Evolutionary conservation across 2,797 vertebrate species (phyloP), one percentile per base, ranked within the genome.

Genomic region (Columba guinea): DNA sequence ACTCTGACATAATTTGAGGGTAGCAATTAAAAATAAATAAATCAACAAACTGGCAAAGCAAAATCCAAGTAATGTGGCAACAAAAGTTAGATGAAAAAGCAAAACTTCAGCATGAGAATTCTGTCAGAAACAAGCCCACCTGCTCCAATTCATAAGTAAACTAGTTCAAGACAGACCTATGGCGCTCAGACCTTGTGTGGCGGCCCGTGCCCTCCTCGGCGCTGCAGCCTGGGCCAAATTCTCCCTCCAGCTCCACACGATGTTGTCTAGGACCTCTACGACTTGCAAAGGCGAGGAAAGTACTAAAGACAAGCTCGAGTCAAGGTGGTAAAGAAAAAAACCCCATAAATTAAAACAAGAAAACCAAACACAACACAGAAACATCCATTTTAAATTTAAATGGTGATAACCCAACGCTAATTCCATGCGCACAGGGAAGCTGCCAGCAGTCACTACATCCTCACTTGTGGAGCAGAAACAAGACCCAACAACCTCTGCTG

Each of bases 201-300:
- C 49, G 67, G 48, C 32, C 55, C 2, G 0, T 5, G 14, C 7
- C 34, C 24, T 46, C 8, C 24, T 9, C 52, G 49, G 59, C 2
- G 0, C 13, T 3, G 22, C 2, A 68, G 28, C n/a, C 34, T 1
- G 23, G 4, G 44, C 46, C 32, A 32, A 27, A 0, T 8, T 51
- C 30, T 62, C 55, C 28, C 26, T 81, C 34, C 58, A 52, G 12
- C 26, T 37, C 8, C 3, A 15, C 14, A 32, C 3, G 44, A 64
- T 1, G 4, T 46, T 62, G 41, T 15, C 65, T 28, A 14, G 55
- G 27, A 48, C 32, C 28, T 30, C 63, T 55, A 46, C 30, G 68
- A 58, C 35, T 44, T 56, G 44, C 35, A 56, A 82, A 67, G 46
- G 39, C 18, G 17, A 12, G 55, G 28, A 60, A n/a, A 91, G 48